Percentiles rank a stretch among this genome's conserved stretches.
These are phyloP conservation scores for Ictalurus furcatus DNA, from an alignment of 2,113 vertebrate genomes.

Conservation along the genomic window DNA sequence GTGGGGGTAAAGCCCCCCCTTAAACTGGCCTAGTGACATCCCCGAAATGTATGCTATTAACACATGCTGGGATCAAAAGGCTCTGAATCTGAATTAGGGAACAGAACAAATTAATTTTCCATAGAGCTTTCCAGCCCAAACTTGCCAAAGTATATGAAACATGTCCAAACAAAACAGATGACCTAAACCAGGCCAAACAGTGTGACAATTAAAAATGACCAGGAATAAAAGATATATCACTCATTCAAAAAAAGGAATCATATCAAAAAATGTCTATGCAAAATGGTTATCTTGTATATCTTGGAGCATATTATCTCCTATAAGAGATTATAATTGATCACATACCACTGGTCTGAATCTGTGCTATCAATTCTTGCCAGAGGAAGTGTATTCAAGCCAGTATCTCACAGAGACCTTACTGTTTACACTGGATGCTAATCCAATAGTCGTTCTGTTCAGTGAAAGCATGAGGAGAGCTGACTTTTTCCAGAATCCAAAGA, in stretches of 20 bases:
- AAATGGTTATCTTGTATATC: background rate
- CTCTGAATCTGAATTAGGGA: background rate
- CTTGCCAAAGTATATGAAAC: constrained; percentile 40
- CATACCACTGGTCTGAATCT: background rate
- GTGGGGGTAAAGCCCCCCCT: too few species aligned
- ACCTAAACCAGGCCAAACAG: constrained; percentile 24
- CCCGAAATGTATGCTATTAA: constrained; percentile 22
- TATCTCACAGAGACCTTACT: background rate
- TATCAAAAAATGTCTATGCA: constrained; percentile 4
- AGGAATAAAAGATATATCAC: constrained; percentile 42
- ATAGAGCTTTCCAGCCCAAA: constrained; percentile 10
- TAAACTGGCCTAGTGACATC: background rate
- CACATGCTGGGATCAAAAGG: constrained; percentile 33
- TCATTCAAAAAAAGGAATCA: background rate
- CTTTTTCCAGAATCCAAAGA: background rate
- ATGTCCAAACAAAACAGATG: constrained; percentile 34
- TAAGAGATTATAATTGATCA: background rate
- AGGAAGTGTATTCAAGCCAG: background rate
- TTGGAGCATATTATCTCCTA: background rate
- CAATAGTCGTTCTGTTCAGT: background rate
- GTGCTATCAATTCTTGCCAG: background rate
- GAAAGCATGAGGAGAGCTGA: background rate
- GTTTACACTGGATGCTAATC: background rate
- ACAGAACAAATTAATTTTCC: constrained; percentile 32
- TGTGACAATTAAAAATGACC: constrained; percentile 54